These are phyloP conservation scores for Heliconius eleuchia DNA, from an alignment of 1,140 invertebrate species.

Conservation along the genomic window DNA sequence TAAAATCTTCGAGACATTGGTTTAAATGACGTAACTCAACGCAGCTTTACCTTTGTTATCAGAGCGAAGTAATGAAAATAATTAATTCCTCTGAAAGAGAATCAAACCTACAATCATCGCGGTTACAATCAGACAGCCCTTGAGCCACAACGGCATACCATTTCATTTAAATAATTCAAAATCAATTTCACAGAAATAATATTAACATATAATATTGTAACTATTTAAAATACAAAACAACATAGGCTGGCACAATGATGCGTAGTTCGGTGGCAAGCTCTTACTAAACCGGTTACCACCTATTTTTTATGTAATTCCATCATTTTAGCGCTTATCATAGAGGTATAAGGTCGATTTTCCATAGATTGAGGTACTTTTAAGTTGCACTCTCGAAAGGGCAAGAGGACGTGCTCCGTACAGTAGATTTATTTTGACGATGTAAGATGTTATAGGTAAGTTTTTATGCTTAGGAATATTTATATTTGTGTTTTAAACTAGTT, in stretches of 20 bases:
- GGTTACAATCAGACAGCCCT: no score
- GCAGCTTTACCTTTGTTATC: no score
- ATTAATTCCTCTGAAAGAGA: no score
- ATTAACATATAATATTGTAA: constrained; percentile 4
- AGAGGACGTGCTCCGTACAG: constrained; percentile 32
- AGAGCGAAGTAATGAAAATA: no score
- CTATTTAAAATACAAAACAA: constrained; percentile 10
- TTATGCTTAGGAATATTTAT: background rate
- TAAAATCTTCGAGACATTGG: no score
- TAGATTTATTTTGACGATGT: constrained; percentile 39
- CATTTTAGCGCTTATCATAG: background rate
- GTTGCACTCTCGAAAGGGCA: constrained; percentile 36
- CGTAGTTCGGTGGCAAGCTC: constrained; percentile 41
- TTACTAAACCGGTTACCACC: constrained; percentile 41
- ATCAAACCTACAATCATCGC: no score
- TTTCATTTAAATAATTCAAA: background rate
- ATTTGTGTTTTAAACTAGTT: constrained; percentile 5
- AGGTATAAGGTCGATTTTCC: background rate
- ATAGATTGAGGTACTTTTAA: background rate
- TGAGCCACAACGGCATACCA: background rate
- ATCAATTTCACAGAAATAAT: constrained; percentile 1
- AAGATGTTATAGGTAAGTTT: constrained; percentile 6
- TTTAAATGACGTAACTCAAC: no score
- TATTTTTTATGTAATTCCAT: background rate
- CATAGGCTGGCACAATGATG: constrained; percentile 26